Evolutionary conservation across 2,113 vertebrate genomes (phyloP), one percentile per base, ranked within the genome.

Genomic region (Motacilla alba): DNA sequence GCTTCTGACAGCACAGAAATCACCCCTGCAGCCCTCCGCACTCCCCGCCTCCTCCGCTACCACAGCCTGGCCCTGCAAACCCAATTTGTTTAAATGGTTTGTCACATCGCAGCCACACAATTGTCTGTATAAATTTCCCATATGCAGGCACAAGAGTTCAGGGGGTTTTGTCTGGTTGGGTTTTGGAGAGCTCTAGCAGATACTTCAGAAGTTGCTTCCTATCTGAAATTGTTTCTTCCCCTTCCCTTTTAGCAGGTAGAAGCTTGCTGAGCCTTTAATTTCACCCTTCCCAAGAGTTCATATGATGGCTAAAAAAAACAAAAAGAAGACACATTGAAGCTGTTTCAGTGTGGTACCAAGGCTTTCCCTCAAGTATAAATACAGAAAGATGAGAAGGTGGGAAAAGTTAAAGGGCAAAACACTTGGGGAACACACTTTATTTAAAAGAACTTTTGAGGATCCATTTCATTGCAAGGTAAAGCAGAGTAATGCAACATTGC

Each of bases 331-430:
- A 8, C 26, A 31, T 10, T 8, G 13, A 4, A 18, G 17, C 53
- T 23, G 26, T 63, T 59, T 15, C 1, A 0, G 13, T 5, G 0
- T 20, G 26, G 46, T 27, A 26, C n/a, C 3, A 13, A 44, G 43
- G 39, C 7, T n/a, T n/a, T 80, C 31, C 31, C 31, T 23, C 22
- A 13, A 28, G 33, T 35, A 9, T 35, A 44, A 49, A 44, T 15
- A 13, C n/a, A 82, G 35, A 27, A 52, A 37, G 33, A 27, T 21
- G 19, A 37, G 68, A 35, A 81, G 15, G 22, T 31, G 28, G 6
- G 30, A 50, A 49, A 73, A 64, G 13, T 41, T 50, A 10, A 46
- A 30, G n/a, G 21, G 12, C 41, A 62, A 64, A 47, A n/a, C 18
- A 9, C 26, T 22, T n/a, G 28, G 7, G 12, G 43, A 79, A 64